Percentiles rank a stretch among this genome's conserved stretches.
Evolutionary conservation across 2,888 invertebrate species (phyloP).

Genomic region (Drosophila merina): DNA sequence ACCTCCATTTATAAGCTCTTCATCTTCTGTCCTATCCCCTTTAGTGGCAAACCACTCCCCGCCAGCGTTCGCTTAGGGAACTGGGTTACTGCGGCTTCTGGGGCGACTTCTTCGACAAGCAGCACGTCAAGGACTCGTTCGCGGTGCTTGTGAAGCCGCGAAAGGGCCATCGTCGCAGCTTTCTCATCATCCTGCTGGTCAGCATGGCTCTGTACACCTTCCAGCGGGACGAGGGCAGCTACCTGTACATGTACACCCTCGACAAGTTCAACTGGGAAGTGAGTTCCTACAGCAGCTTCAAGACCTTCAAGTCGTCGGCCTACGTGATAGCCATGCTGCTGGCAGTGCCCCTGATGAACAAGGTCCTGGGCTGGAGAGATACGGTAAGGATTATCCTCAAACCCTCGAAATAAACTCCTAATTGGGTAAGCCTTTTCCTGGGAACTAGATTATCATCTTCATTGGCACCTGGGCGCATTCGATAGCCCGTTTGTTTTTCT

Average conservation of each 20-base stretch:
- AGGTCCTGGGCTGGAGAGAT: constrained; percentile 88
- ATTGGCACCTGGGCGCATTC: constrained; percentile 89
- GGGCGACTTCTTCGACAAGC: constrained; percentile 89
- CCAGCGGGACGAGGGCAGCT: constrained; percentile 92
- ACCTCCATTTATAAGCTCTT: too few relatives aligned
- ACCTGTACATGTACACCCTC: constrained; percentile 90
- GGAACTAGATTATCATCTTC: constrained; percentile 87
- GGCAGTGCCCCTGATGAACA: constrained; percentile 89
- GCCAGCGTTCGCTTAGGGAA: constrained; percentile 87
- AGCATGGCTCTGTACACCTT: constrained; percentile 92
- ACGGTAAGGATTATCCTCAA: constrained; percentile 84
- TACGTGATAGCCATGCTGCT: constrained; percentile 89
- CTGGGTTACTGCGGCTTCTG: constrained; percentile 86
- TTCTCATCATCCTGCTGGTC: constrained; percentile 88
- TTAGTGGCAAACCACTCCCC: constrained; percentile 88
- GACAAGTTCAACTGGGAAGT: constrained; percentile 90
- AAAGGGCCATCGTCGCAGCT: constrained; percentile 86
- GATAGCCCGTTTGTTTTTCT: constrained; percentile 88
- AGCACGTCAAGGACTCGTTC: constrained; percentile 88
- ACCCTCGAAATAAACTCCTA: not conserved
- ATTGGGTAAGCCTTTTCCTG: not conserved
- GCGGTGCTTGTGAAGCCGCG: constrained; percentile 87
- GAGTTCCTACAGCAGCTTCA: constrained; percentile 88
- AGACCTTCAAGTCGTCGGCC: constrained; percentile 89
- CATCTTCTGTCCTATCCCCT: not conserved